These are phyloP conservation scores for Ceramica pisi DNA, from an alignment of 2,888 invertebrate genomes.

Conservation along the genomic window DNA sequence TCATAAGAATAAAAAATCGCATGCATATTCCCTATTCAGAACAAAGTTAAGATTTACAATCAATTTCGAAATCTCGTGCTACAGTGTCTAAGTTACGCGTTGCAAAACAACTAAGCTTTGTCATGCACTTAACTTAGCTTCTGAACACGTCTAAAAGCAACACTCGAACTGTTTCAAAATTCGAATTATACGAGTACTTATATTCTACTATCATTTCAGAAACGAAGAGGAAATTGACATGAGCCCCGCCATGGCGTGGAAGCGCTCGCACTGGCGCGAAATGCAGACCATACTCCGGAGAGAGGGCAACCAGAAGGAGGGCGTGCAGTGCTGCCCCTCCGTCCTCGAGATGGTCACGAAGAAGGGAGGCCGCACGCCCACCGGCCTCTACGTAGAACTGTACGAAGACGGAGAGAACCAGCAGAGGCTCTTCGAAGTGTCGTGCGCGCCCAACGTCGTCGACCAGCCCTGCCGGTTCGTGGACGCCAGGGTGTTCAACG, in stretches of 20 bases:
- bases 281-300: slow-evolving; percentile 92
- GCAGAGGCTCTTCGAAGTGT: slow-evolving; percentile 95
- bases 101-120: slow-evolving; percentile 24
- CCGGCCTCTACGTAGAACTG: slow-evolving; percentile 93
- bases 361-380: slow-evolving; percentile 94
- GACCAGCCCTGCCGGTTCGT: slow-evolving; percentile 94
- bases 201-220: slow-evolving; percentile 70
- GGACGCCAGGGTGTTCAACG: slow-evolving; percentile 92
- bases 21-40: too few species aligned
- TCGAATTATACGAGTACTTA: slow-evolving; percentile 5
- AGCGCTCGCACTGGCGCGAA: slow-evolving; percentile 91
- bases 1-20: too few species aligned
- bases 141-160: slow-evolving; percentile 23
- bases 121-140: slow-evolving; percentile 35
- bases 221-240: slow-evolving; percentile 85
- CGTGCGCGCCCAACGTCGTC: slow-evolving; percentile 93
- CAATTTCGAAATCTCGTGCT: slow-evolving; percentile 14
- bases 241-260: slow-evolving; percentile 86
- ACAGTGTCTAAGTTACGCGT: slow-evolving; percentile 12
- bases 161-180: slow-evolving; percentile 36
- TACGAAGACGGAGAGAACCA: slow-evolving; percentile 93
- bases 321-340: slow-evolving; percentile 95
- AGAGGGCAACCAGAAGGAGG: slow-evolving; percentile 82
- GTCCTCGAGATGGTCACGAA: slow-evolving; percentile 95
- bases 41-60: slow-evolving; percentile 1